Base-by-base conservation (phyloP, 2,797 vertebrate species). In the Margarornis squamiger region DNA sequence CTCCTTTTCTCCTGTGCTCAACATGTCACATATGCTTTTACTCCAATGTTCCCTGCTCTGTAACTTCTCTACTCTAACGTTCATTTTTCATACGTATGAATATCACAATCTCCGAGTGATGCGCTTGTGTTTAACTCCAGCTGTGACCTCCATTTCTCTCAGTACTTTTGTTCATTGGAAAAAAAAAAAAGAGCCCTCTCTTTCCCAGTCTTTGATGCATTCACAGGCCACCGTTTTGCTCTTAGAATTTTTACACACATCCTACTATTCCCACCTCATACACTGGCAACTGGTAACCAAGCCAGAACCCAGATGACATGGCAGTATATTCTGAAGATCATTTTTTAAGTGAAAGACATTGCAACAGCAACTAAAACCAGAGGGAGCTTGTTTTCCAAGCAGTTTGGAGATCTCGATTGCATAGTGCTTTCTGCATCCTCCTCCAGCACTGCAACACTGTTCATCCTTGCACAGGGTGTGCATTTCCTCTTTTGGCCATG, bases 21-120 rank as follows among this genome's bases (percentile, higher is more conserved):
- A 32, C 18, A 7, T 0, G 2, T 6, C 32, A 15, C 0, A 0
- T 2, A 5, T 16, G 21, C 14, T 39, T 54, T 52, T 55, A 49
- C 13, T 14, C 4, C 23, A 15, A 7, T 2, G 1, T 21, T 70
- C 51, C 38, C 38, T 26, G 12, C 21, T 43, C 4, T 52, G 9
- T 12, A 38, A 45, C 14, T 62, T 30, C 23, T 22, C 20, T 34
- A 20, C 27, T 23, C 20, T 10, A 43, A 70, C 12, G 36, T 51
- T 51, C 4, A 22, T 13, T 34, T 45, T 21, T 43, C 45, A 17
- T n/a, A 12, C 2, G 3, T 19, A 26, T 39, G n/a, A 22, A 26
- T 51, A 34, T 38, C 49, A 21, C 19, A 14, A 22, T 22, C 72
- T 51, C 17, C 34, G 72, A 38, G 38, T 15, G n/a, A 34, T 20